These are phyloP conservation scores for Antennarius maculatus DNA, from an alignment of 2,797 vertebrate species.

Conservation along the genomic window DNA sequence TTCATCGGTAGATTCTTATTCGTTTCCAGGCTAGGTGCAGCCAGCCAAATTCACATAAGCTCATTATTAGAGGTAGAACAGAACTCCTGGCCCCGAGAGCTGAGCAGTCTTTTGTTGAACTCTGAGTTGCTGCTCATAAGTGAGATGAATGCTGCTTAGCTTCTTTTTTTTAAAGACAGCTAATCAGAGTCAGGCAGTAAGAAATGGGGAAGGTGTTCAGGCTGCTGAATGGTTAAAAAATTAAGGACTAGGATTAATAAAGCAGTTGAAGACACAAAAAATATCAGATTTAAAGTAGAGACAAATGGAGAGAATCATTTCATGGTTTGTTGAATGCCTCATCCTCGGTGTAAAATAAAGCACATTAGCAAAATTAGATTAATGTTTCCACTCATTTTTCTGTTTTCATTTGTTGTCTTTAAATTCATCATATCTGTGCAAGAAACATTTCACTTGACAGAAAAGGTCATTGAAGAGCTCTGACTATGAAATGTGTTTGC, in stretches of 20 bases:
- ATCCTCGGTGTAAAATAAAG: too few species aligned
- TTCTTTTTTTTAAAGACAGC: constrained; percentile 18
- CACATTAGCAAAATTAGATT: too few species aligned
- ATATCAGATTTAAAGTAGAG: too few species aligned
- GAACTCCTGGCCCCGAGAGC: constrained; percentile 56
- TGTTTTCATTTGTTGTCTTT: too few species aligned
- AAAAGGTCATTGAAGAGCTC: too few species aligned
- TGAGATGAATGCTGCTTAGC: constrained; percentile 33
- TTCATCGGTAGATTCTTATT: constrained; percentile 66
- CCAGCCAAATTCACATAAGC: constrained; percentile 73
- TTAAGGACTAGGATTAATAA: constrained; percentile 1
- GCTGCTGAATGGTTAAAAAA: constrained; percentile 2
- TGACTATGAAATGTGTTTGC: too few species aligned
- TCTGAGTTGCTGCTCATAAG: constrained; percentile 48
- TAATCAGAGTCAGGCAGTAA: constrained; percentile 24
- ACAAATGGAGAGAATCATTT: too few species aligned
- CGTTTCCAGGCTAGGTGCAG: constrained; percentile 48
- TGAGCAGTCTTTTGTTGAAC: constrained; percentile 52
- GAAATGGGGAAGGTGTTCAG: constrained; percentile 2
- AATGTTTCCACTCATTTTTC: too few species aligned
- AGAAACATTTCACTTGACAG: too few species aligned
- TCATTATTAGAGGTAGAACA: constrained; percentile 74
- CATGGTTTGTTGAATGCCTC: too few species aligned
- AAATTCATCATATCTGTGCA: too few species aligned
- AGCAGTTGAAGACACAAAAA: neutral